Conservation (phyloP, 2,797 vertebrate genomes). For the Falco peregrinus region DNA sequence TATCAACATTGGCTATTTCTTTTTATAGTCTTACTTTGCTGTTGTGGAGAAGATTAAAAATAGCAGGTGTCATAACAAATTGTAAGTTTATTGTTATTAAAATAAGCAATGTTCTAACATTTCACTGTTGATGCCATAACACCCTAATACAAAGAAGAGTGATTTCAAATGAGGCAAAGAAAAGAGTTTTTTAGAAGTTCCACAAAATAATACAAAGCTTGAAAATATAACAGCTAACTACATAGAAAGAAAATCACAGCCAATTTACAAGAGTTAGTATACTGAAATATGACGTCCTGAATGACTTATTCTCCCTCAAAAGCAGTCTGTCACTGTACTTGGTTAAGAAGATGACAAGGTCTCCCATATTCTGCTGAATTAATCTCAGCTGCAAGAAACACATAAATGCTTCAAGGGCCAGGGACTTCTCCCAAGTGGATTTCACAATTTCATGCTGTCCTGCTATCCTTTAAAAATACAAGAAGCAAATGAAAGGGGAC, state of each 20-base stretch:
- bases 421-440: neutral
- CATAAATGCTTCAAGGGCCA: neutral
- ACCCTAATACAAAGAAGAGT: neutral
- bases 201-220: neutral
- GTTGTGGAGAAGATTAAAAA: neutral
- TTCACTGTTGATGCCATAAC: neutral
- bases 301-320: neutral
- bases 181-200: neutral
- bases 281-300: neutral
- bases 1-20: neutral
- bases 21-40: neutral
- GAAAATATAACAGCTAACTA: neutral
- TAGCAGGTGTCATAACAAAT: neutral
- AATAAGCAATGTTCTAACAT: neutral
- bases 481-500: neutral
- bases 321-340: neutral
- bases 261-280: neutral
- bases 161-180: neutral
- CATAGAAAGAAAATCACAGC: neutral
- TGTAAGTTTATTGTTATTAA: neutral
- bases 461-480: neutral
- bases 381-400: neutral
- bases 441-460: neutral
- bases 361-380: neutral
- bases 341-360: neutral